These are phyloP conservation scores for Mormoops blainvillei DNA, from an alignment of 2,113 vertebrate species.

Conservation along the genomic window DNA sequence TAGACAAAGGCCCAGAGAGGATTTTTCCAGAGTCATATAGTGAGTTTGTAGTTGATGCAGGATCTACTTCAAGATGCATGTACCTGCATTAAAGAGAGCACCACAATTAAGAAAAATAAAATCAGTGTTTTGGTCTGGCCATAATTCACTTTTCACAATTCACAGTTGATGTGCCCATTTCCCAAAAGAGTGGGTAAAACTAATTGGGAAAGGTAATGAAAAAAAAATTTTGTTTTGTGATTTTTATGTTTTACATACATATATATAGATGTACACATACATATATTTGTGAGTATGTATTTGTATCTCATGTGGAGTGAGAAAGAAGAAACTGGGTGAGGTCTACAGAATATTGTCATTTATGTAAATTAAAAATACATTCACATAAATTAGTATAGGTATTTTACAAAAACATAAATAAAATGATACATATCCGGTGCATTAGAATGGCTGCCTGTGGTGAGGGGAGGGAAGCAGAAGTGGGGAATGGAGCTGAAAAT, in stretches of 20 bases:
- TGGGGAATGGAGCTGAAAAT: background rate
- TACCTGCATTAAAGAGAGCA: background rate
- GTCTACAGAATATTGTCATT: background rate
- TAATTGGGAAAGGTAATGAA: background rate
- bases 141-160: background rate
- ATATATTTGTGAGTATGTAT: background rate
- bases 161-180: background rate
- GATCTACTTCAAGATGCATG: background rate
- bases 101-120: slow-evolving; percentile 1
- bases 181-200: background rate
- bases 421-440: background rate
- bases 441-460: background rate
- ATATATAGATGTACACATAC: background rate
- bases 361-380: background rate
- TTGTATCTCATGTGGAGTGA: background rate
- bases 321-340: background rate
- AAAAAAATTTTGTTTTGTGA: background rate
- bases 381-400: background rate
- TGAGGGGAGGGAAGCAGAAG: background rate
- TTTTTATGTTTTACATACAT: background rate
- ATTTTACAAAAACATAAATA: slow-evolving; percentile 28
- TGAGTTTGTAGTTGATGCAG: background rate
- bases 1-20: background rate
- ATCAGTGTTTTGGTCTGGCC: background rate
- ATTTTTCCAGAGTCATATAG: background rate